Evolutionary conservation across 2,113 vertebrate species (phyloP), one percentile per base, ranked within the genome.

Genomic region (Bos indicus): DNA sequence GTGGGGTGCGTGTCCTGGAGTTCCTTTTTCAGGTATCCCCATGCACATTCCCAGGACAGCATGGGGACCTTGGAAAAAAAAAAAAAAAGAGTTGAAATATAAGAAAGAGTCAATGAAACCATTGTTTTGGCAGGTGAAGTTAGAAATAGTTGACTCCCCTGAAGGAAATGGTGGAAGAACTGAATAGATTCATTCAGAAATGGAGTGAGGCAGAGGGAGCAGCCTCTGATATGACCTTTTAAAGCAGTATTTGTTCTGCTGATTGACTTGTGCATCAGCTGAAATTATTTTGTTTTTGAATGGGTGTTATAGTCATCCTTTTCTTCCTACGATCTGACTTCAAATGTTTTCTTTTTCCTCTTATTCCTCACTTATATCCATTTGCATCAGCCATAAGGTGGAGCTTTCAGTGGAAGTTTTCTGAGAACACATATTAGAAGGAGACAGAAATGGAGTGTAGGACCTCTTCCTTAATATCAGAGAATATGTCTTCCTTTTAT

Each of bases 151-250:
- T 90, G 64, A 51, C 30, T 96, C 67, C 56, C 0, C 0, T 52
- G 21, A 85, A 92, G 93, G 81, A 96, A 91, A 82, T 71, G 48
- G 64, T 40, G 46, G 92, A 95, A 94, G 54, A 62, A 33, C 57
- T 88, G 81, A 95, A 92, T 88, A 85, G 87, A 85, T 67, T 89
- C 80, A 95, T 92, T 97, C 64, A 94, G 88, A 92, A 94, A 87
- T 3, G 85, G n/a, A 78, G 21, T 6, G 62, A 62, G 16, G 48
- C 48, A 40, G 21, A 83, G 52, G 77, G 43, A 85, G 71, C 28
- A 60, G 30, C 71, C 11, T 64, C 30, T 13, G 26, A 16, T 4
- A 17, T 8, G 17, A 77, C 16, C 64, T 64, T 59, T 17, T n/a
- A 28, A 90, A 81, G 59, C n/a, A 67, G 6, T 4, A 15, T 78